Base-by-base conservation (phyloP, 1,140 invertebrate species). In the Drosophila navojoa region DNA sequence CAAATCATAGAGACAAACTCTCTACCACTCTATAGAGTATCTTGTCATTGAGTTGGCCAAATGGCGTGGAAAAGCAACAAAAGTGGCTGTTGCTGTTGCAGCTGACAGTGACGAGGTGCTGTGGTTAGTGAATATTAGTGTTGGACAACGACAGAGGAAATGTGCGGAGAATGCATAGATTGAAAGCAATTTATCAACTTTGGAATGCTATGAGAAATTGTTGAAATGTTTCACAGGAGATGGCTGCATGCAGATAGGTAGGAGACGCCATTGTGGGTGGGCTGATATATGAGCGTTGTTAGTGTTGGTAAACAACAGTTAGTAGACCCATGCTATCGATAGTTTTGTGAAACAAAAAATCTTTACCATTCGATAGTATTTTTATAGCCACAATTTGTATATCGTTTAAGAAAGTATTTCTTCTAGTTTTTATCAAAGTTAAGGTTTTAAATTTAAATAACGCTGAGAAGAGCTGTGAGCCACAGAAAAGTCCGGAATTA, bases 21-120 rank as follows among this genome's bases (percentile, higher is more conserved):
- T 29, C 27, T 5, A 3, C 5, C 11, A 15, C 11, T 42, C n/a
- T n/a, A n/a, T 13, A n/a, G 38, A 32, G 35, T 15, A 63, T 45
- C 13, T 27, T 7, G 2, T 15, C 15, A 45, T 16, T 2, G 42
- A 45, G 42, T 9, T 13, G 13, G 45, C 19, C 25, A 64, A 54
- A 64, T 35, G 50, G 13, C 25, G 27, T 54, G 50, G 19, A 40
- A 45, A 7, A 27, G 35, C 15, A 54, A 27, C 38, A 29, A 9
- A 32, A 4, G n/a, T 32, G 22, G 49, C 38, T 45, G 38, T 32
- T 55, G 49, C 38, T 45, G 25, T 45, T 55, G 54, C 54, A 42
- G 40, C 42, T 66, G 40, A 47, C 52, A 71, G 11, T 71, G 68
- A 71, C 47, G 52, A 45, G 44, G 60, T 16, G 15, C 42, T 71